phyloP scores from a whole-genome alignment of 2,113 vertebrate species.

The Serinus canaria region DNA sequence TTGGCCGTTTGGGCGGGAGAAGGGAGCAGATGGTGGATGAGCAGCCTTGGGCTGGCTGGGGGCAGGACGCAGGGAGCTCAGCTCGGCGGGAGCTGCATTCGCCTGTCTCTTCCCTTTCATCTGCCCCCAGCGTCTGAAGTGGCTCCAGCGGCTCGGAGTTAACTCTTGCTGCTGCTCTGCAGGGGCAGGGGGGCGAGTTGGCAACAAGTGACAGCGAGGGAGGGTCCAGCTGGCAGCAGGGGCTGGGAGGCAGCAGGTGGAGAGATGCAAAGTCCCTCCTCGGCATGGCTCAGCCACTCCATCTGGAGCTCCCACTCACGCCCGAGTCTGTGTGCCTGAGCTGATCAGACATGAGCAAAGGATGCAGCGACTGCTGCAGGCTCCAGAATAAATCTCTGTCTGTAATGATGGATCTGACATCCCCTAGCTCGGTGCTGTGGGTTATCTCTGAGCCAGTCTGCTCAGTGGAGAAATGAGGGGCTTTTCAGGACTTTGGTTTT shows the following conservation, averaged over 20 bases:
- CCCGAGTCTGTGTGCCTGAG: background rate
- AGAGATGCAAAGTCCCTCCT: background rate
- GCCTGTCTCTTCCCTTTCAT: background rate
- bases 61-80: background rate
- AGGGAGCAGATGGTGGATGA: background rate
- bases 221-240: conserved; percentile 32
- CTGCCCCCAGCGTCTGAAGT: background rate
- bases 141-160: background rate
- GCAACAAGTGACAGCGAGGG: background rate
- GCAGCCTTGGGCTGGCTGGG: background rate
- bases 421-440: background rate
- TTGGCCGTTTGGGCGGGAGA: background rate
- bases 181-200: background rate
- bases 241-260: background rate
- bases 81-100: background rate
- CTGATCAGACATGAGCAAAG: background rate
- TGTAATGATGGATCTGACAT: background rate
- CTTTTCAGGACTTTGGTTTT: background rate
- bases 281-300: background rate
- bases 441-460: background rate
- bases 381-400: background rate
- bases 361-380: background rate
- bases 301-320: conserved; percentile 33
- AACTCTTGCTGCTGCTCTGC: background rate
- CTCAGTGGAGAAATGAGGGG: background rate